Base-by-base conservation (phyloP, 2,888 invertebrate species). In the Fragum whitleyi region DNA sequence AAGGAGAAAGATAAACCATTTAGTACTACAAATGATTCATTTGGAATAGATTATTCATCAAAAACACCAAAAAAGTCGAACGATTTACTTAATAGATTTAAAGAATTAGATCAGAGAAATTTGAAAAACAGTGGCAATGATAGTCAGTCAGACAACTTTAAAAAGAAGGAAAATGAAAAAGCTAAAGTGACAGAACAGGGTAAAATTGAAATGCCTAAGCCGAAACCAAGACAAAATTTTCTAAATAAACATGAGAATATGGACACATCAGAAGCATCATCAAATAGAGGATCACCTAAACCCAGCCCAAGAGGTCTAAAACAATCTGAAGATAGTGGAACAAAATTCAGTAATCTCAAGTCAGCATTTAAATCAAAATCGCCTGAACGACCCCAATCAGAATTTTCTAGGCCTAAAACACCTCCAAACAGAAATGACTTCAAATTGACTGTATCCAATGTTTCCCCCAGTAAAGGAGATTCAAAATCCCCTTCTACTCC, bases 241-340 rank as follows among this genome's bases (percentile, higher is more conserved):
- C 28, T 53, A 19, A 86, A 68, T 55, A 79, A 70, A 57, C 42
- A 73, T 70, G 88, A 87, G 65, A 79, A 86, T 71, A 87, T 88
- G 86, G 87, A 87, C 47, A 81, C 83, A n/a, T 73, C 74, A 28
- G 86, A 84, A 73, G 26, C 29, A 32, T 7, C 73, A 42, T 53
- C 53, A 19, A 59, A 71, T 16, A 36, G 21, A 51, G 39, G 69
- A 39, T 69, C 75, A 9, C 87, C 87, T 53, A 81, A 72, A 65
- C 78, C 83, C 62, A 79, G 74, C 14, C 80, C 81, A 16, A 79
- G 84, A 65, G 62, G 77, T 74, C 26, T 70, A 21, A 77, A 72
- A 36, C 57, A 67, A 11, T 42, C 53, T 42, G 47, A 59, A 21
- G 29, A 7, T 11, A 36, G 59, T 42, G 72, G 61, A 72, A 47